Evolutionary conservation across 1,140 invertebrate genomes (phyloP).

Genomic region (Lutraria rhynchaena): DNA sequence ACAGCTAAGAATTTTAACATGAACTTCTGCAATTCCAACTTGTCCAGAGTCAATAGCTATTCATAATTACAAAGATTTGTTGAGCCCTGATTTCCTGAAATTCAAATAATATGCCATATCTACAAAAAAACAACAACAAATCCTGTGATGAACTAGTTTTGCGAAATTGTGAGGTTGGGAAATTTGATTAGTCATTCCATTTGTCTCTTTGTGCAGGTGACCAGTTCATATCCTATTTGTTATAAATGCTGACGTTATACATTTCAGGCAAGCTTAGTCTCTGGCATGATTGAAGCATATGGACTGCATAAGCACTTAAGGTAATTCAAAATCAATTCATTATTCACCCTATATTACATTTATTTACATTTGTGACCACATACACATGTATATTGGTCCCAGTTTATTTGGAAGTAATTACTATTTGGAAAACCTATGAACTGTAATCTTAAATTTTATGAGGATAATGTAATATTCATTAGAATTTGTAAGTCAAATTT

Average conservation of each 20-base stretch:
- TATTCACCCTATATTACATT: background rate
- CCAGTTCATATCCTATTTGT: background rate
- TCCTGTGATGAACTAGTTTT: background rate
- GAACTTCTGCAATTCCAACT: no score
- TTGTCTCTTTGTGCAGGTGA: background rate
- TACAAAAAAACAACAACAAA: background rate
- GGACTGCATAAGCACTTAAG: constrained; percentile 62
- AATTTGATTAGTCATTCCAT: background rate
- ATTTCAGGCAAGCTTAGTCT: constrained; percentile 71
- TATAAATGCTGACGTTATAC: constrained; percentile 15
- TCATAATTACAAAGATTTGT: no score
- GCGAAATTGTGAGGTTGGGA: background rate
- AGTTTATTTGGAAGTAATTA: background rate
- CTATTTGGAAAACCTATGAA: background rate
- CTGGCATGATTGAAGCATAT: constrained; percentile 70
- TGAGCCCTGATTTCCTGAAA: background rate
- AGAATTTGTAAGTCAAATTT: constrained; percentile 13
- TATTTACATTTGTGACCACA: background rate
- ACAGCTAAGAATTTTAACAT: no score
- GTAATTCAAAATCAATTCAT: constrained; percentile 43
- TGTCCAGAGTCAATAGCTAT: no score
- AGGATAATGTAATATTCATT: background rate
- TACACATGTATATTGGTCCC: background rate
- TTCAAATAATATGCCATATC: background rate
- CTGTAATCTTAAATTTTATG: background rate